A percentile compares a stretch with the other conserved stretches of the same genome.
These are phyloP conservation scores for Tachina lurida DNA, from an alignment of 2,888 invertebrate genomes.

Conservation along the genomic window DNA sequence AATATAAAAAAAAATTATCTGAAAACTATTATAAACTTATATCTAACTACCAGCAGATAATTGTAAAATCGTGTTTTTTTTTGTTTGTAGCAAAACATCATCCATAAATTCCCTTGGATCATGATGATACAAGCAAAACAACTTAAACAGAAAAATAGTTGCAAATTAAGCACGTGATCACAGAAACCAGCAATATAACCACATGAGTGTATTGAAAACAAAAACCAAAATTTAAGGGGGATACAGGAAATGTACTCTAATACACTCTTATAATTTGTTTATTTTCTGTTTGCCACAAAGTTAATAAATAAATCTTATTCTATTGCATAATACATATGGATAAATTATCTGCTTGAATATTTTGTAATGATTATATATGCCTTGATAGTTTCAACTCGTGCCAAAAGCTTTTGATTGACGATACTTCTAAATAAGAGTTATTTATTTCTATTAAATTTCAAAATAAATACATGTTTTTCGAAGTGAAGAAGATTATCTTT, in stretches of 20 bases:
- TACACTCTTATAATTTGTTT: no score
- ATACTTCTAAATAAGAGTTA: no score
- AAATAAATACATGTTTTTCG: no score
- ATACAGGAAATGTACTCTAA: slow-evolving; percentile 5
- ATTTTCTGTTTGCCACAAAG: no score
- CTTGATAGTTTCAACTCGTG: no score
- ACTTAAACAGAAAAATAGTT: background rate
- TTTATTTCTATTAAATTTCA: no score
- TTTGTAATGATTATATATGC: no score
- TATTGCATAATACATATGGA: no score
- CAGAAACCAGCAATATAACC: background rate
- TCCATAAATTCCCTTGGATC: slow-evolving; percentile 5
- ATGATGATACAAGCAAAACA: slow-evolving; percentile 11
- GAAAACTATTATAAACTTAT: slow-evolving; percentile 20
- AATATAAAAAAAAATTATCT: background rate
- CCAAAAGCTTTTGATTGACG: no score
- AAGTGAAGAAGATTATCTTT: no score
- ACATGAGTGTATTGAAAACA: background rate
- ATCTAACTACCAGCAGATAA: slow-evolving; percentile 33
- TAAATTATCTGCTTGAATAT: no score
- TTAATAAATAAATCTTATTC: no score
- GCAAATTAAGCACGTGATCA: slow-evolving; percentile 17
- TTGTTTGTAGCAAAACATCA: background rate
- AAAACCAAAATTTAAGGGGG: background rate
- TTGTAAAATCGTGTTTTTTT: slow-evolving; percentile 27